Evolutionary conservation across 1,140 invertebrate species (phyloP).

Genomic region (Atopsyche davidsoni): DNA sequence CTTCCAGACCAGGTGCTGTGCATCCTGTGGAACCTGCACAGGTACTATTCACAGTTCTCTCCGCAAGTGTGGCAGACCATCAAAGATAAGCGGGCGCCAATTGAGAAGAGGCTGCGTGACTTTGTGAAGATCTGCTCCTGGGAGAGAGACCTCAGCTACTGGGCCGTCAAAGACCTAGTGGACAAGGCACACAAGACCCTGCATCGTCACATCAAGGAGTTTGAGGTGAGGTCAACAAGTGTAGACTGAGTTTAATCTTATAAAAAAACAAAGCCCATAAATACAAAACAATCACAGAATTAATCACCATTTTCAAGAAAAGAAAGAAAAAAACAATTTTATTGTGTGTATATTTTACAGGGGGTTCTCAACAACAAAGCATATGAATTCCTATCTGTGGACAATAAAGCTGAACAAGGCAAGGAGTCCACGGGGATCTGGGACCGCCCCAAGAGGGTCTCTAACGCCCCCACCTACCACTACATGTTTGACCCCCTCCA

Average conservation of each 20-base stretch:
- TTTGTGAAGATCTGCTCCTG: conserved; percentile 95
- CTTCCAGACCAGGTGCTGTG: conserved; percentile 53
- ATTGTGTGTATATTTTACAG: conserved; percentile 41
- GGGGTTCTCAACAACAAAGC: conserved; percentile 51
- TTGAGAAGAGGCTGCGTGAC: conserved; percentile 88
- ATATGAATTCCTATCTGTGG: conserved; percentile 37
- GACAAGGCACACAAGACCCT: conserved; percentile 83
- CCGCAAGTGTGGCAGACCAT: conserved; percentile 58
- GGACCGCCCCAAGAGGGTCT: conserved; percentile 48
- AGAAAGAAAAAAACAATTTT: too few relatives aligned
- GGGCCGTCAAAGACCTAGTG: conserved; percentile 82
- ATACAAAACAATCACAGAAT: too few relatives aligned
- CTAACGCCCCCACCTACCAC: conserved; percentile 42
- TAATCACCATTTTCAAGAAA: too few relatives aligned
- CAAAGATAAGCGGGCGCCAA: conserved; percentile 61
- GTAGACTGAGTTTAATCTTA: background rate
- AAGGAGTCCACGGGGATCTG: conserved; percentile 48
- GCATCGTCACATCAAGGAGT: conserved; percentile 81
- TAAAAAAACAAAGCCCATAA: conserved; percentile 11
- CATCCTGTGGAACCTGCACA: conserved; percentile 78
- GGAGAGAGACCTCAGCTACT: conserved; percentile 90
- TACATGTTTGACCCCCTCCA: conserved; percentile 47
- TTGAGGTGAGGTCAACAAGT: conserved; percentile 39
- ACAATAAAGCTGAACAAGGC: conserved; percentile 35
- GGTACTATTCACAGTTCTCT: conserved; percentile 80